phyloP scores from a whole-genome alignment of 2,888 invertebrate genomes.

The Altica lythri region DNA sequence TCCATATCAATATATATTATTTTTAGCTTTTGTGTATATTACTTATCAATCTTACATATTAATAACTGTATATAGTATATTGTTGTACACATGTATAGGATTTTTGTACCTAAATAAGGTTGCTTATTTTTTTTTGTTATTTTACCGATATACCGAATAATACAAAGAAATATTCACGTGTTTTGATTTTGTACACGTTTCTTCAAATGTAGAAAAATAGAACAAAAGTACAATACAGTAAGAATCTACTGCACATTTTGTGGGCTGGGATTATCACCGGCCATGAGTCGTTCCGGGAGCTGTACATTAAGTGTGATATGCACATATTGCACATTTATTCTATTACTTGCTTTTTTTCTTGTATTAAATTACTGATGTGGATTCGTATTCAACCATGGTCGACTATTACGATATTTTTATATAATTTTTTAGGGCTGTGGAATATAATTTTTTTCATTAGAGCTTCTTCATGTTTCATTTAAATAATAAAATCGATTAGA shows the following conservation, averaged over 20 bases:
- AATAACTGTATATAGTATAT: too few species aligned
- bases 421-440: neutral
- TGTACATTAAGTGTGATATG: too few species aligned
- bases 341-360: too few species aligned
- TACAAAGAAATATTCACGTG: neutral
- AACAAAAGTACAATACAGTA: too few species aligned
- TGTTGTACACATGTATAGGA: neutral
- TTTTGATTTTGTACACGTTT: neutral
- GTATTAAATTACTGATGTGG: too few species aligned
- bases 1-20: neutral
- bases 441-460: neutral
- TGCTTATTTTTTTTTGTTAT: neutral
- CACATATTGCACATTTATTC: neutral
- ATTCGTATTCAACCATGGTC: too few species aligned
- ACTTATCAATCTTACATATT: neutral
- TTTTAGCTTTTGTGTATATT: constrained; percentile 1
- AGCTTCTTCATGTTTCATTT: constrained; percentile 2
- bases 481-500: constrained; percentile 1
- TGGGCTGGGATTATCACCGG: too few species aligned
- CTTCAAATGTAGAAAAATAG: neutral
- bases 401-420: neutral
- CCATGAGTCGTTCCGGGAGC: too few species aligned
- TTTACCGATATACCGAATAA: too few species aligned
- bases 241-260: too few species aligned
- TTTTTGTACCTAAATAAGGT: neutral